Evolutionary conservation across 2,888 invertebrate genomes (phyloP), one percentile per base, ranked within the genome.

Genomic region (Lepas anatifera): DNA sequence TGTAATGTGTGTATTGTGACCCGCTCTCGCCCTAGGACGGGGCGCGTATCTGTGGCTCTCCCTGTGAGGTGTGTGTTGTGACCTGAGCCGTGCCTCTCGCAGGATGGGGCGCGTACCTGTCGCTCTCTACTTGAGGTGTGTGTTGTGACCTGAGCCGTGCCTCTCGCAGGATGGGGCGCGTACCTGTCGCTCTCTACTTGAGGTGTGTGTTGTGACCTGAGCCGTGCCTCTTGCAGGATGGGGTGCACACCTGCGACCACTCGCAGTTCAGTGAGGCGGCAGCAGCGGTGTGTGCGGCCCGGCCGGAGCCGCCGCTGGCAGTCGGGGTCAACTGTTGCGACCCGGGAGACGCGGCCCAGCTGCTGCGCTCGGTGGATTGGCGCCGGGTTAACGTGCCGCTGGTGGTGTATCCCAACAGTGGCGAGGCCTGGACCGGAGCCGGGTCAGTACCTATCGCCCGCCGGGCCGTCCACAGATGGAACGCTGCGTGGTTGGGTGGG

Each of bases 361-460:
- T 79, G n/a, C 70, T 75, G 39, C 52, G 71, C 6, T 64, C 76
- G n/a, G 87, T 74, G 85, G 85, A 70, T 67, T 13, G 16, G 18
- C 63, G 46, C n/a, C 66, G 48, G 16, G 67, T 70, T 35, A n/a
- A 25, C 27, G 27, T 92, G 71, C 90, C 92, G 3, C 82, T 95
- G 70, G 87, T 96, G 71, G 92, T 90, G 37, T 96, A 96, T 81
- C 95, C 96, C 6, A 96, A 96, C 79, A 93, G 92, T 76, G 95
- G 95, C 69, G 92, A 92, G 80, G 85, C 84, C 77, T 92, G 89
- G 82, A 85, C 87, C 70, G 83, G 85, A 77, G 84, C 76, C 11
- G 70, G 74, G 66, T 80, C 79, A 69, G 79, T 87, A 88, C 87
- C 41, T 10, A 41, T 10, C 41, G 41, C 1, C 41, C 41, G 1